Conservation (phyloP, 37 sponge, comb jelly and placozoan species). For the Amphimedon queenslandica region DNA sequence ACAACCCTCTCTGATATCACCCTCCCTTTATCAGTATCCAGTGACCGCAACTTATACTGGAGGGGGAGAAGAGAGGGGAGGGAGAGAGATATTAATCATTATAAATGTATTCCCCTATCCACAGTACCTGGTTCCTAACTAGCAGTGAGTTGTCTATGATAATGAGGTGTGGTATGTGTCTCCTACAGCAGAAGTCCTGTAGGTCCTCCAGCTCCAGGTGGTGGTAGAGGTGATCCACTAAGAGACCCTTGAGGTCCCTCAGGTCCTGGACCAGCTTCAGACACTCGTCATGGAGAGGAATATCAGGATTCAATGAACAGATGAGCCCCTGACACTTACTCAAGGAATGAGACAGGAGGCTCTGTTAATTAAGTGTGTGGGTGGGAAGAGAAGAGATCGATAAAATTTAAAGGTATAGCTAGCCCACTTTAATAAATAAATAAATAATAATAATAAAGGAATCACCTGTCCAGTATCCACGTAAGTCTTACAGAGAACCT, state of each 20-base stretch:
- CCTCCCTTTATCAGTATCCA: slow-evolving; percentile 32
- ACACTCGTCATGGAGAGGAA: slow-evolving; percentile 50
- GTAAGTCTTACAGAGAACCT: no score
- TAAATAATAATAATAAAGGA: background rate
- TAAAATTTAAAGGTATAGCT: no score
- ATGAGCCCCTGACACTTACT: slow-evolving; percentile 57
- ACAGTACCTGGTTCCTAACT: slow-evolving; percentile 41
- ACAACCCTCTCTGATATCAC: slow-evolving; percentile 34
- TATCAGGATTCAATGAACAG: slow-evolving; percentile 63
- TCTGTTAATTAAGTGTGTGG: no score
- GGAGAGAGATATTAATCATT: no score
- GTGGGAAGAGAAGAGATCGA: no score
- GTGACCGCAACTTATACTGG: slow-evolving; percentile 18
- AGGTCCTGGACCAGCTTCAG: slow-evolving; percentile 39
- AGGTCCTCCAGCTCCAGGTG: slow-evolving; percentile 56
- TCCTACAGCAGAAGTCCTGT: slow-evolving; percentile 51
- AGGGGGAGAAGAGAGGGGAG: no score
- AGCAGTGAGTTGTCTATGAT: slow-evolving; percentile 40
- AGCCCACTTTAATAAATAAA: background rate
- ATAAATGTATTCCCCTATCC: no score
- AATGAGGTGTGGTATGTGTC: slow-evolving; percentile 50
- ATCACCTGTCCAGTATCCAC: no score
- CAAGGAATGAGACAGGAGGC: no score
- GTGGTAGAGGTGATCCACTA: slow-evolving; percentile 57
- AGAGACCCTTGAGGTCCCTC: slow-evolving; percentile 62